Conservation (phyloP, 2,888 invertebrate species). For the Sinotaia quadrata region DNA sequence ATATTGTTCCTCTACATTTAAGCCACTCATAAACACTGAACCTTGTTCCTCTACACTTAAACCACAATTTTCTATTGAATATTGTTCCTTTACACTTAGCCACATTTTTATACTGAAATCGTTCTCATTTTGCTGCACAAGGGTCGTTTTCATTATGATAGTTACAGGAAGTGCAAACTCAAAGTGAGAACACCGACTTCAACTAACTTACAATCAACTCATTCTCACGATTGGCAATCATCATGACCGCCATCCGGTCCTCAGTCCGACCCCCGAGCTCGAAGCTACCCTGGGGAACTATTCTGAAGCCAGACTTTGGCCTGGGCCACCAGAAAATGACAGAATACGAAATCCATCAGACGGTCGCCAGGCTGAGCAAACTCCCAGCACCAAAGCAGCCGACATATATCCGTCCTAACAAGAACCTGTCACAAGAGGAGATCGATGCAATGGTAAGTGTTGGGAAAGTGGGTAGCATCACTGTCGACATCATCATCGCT, state of each 20-base stretch:
- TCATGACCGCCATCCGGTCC: slow-evolving; percentile 59
- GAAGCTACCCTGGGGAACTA: slow-evolving; percentile 70
- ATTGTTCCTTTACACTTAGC: too few relatives aligned
- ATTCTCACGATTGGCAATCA: too few relatives aligned
- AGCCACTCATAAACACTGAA: too few relatives aligned
- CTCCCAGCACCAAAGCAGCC: slow-evolving; percentile 44
- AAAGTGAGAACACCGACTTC: too few relatives aligned
- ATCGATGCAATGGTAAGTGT: slow-evolving; percentile 53
- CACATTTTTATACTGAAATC: too few relatives aligned
- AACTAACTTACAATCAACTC: too few relatives aligned
- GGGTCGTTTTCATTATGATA: too few relatives aligned
- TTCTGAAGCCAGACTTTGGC: slow-evolving; percentile 68
- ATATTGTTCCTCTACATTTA: too few relatives aligned
- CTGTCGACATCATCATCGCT: background rate
- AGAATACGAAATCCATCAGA: slow-evolving; percentile 67
- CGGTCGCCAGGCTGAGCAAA: slow-evolving; percentile 59
- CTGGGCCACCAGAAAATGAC: slow-evolving; percentile 70
- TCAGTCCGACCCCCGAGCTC: slow-evolving; percentile 64
- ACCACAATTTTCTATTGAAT: too few relatives aligned
- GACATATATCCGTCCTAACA: slow-evolving; percentile 43
- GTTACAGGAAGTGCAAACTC: too few relatives aligned
- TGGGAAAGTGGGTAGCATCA: background rate
- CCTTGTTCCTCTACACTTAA: too few relatives aligned
- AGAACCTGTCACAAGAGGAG: slow-evolving; percentile 46
- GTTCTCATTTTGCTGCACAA: too few relatives aligned